phyloP scores from a whole-genome alignment of 2,113 vertebrate genomes.

The Nothoprocta perdicaria region DNA sequence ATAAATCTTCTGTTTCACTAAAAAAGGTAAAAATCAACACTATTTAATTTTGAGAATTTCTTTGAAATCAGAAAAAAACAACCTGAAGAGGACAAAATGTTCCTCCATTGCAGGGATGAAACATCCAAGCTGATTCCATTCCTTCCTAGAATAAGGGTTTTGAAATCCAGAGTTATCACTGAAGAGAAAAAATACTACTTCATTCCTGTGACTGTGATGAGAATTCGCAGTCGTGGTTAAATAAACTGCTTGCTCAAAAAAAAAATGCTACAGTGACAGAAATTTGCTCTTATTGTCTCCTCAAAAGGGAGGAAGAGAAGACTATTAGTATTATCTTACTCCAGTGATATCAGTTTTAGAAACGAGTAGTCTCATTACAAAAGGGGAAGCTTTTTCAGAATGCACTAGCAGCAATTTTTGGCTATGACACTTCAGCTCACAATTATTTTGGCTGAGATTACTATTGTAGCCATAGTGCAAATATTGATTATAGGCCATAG shows the following conservation, averaged over 20 bases:
- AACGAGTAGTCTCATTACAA: not conserved
- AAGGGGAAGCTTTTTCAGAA: not conserved
- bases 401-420: not conserved
- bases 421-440: not conserved
- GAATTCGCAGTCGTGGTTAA: not conserved
- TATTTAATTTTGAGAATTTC: not conserved
- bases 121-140: not conserved
- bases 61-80: not conserved
- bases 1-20: not conserved
- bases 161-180: not conserved
- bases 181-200: not conserved
- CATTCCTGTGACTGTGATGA: not conserved
- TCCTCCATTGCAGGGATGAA: not conserved
- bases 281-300: not conserved
- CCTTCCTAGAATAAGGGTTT: not conserved
- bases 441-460: not conserved
- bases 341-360: not conserved
- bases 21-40: not conserved
- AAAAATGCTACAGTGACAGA: not conserved
- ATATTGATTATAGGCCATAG: not conserved
- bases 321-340: not conserved
- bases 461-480: not conserved
- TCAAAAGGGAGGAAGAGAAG: rapidly evolving
- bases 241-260: not conserved
- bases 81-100: not conserved